Evolutionary conservation across 2,888 invertebrate genomes (phyloP), one percentile per base, ranked within the genome.

Genomic region (Drosophila macrospina): DNA sequence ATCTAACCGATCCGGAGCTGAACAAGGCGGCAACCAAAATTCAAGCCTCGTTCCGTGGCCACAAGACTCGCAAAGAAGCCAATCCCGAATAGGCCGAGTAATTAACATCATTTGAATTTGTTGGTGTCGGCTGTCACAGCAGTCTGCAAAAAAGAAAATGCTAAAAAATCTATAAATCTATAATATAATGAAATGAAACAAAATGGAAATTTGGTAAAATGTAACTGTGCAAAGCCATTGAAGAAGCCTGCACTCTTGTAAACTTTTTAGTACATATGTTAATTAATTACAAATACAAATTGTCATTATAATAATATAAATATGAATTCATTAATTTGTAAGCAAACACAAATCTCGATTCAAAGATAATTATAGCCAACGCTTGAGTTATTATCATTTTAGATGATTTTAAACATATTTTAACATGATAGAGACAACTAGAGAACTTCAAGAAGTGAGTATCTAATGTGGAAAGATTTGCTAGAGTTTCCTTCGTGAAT

Each of bases 21-120:
- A 95, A 97, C 93, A 96, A 97, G 91, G 97, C 97, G 0, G 98
- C 98, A 28, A 96, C 97, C 69, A 97, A 97, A 93, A 98, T 98
- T 76, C 97, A 98, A 91, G 97, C 97, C 59, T 97, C 97, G 50
- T 97, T 98, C 95, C 95, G 97, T 76, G 97, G 97, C 69, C 97
- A 97, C 93, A 96, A 96, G 93, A 96, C 95, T 60, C 97, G 97
- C 93, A 96, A 96, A 92, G 96, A 96, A 13, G 71, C 86, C 70
- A 65, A 69, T 55, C 62, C 81, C 30, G 86, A 90, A 85, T 91
- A 90, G 86, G 74, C 61, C 55, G 56, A 50, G 26, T 45, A 48
- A 16, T 32, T 42, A 11, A 30, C 20, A 47, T 10, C 32, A 36
- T 73, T 74, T 72, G 65, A 86, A 71, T 81, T 84, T 80, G 74